phyloP scores from a whole-genome alignment of 2,113 vertebrate genomes.

The Toxostoma redivivum region DNA sequence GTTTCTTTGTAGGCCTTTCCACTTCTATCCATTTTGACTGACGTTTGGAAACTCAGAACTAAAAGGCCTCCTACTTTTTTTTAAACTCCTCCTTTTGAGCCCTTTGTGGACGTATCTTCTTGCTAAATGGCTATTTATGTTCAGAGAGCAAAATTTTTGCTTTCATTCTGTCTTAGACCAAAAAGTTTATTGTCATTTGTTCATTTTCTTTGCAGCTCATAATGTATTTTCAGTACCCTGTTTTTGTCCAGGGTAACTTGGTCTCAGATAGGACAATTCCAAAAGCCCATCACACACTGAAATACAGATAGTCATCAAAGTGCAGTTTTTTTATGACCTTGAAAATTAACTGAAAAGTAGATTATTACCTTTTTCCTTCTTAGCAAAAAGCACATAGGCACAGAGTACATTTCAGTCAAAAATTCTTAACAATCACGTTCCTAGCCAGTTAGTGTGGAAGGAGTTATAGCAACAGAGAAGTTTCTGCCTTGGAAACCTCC shows the following conservation, averaged over 20 bases:
- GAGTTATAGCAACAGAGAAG: neutral
- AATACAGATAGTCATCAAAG: neutral
- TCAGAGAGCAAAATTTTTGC: neutral
- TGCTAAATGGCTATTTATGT: neutral
- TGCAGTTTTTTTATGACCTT: neutral
- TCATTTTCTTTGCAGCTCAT: neutral
- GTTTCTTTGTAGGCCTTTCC: neutral
- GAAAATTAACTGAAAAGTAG: neutral
- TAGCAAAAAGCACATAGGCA: accelerated
- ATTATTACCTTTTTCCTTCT: neutral
- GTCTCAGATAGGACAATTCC: neutral
- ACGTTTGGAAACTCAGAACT: neutral
- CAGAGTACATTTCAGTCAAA: neutral
- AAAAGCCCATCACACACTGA: neutral
- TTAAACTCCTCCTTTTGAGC: neutral
- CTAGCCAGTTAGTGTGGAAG: neutral
- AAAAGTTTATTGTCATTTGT: neutral
- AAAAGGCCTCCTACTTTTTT: neutral
- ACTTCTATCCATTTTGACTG: neutral
- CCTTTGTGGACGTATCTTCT: neutral
- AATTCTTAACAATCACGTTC: neutral
- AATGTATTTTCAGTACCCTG: neutral
- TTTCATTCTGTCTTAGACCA: neutral
- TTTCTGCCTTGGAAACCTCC: neutral
- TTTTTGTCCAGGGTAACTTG: neutral